Evolutionary conservation across 1,140 invertebrate genomes (phyloP).

Genomic region (Cyclina sinensis): DNA sequence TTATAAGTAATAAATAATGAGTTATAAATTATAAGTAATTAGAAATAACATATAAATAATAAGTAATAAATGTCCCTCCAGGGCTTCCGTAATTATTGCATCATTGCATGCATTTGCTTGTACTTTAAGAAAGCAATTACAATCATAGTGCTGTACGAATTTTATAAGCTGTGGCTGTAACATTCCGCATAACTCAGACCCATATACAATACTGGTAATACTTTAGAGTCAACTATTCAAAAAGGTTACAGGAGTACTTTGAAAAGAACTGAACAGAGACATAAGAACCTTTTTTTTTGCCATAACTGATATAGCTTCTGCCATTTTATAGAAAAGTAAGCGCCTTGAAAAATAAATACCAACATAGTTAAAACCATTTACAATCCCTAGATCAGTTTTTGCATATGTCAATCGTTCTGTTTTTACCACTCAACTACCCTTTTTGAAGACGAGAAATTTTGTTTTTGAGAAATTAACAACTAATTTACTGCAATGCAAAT

Average conservation of each 20-base stretch:
- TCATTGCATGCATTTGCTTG: too few species aligned
- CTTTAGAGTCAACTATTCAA: slow-evolving; percentile 7
- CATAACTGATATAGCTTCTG: neutral
- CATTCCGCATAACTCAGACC: too few species aligned
- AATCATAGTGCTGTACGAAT: too few species aligned
- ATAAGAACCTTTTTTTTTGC: neutral
- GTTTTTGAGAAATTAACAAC: slow-evolving; percentile 20
- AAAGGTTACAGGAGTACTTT: neutral
- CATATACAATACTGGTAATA: neutral
- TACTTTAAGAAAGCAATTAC: too few species aligned
- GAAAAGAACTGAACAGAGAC: neutral
- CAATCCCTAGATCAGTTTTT: neutral
- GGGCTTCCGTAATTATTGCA: too few species aligned
- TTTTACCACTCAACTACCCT: neutral
- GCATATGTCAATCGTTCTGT: neutral
- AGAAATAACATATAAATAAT: too few species aligned
- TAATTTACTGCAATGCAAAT: neutral
- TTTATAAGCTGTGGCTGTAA: too few species aligned
- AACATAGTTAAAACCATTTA: slow-evolving; percentile 26
- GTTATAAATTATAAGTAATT: too few species aligned
- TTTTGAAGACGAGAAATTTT: slow-evolving; percentile 36
- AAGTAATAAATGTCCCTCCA: too few species aligned
- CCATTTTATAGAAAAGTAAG: neutral
- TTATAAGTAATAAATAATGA: too few species aligned
- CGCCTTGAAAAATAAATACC: neutral